A percentile compares a stretch with the other conserved stretches of the same genome.
Evolutionary conservation across 2,888 invertebrate species (phyloP).

Genomic region (Acleris holmiana): DNA sequence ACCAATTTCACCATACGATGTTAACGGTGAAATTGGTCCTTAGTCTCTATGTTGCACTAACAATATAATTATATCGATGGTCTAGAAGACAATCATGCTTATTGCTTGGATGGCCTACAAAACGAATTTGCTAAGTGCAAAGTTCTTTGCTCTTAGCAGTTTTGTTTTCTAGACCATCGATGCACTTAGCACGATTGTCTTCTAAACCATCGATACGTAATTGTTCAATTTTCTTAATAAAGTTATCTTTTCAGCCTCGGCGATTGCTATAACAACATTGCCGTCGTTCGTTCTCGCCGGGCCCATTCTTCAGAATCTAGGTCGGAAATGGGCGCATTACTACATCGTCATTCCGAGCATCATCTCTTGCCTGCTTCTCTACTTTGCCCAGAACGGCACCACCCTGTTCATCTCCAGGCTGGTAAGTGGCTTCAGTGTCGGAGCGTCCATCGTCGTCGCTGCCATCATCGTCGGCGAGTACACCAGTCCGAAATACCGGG

Average conservation of each 20-base stretch:
- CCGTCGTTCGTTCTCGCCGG: conserved; percentile 33
- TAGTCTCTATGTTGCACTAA: no score
- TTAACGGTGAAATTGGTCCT: no score
- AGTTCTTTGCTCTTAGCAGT: no score
- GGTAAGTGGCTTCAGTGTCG: conserved; percentile 54
- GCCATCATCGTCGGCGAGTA: conserved; percentile 67
- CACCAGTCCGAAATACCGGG: conserved; percentile 59
- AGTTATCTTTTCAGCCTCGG: conserved; percentile 33
- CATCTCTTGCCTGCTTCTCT: conserved; percentile 57
- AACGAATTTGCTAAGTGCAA: no score
- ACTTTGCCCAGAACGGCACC: conserved; percentile 48
- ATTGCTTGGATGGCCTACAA: no score
- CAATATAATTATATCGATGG: no score
- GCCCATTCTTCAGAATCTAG: conserved; percentile 32
- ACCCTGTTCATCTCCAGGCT: conserved; percentile 54
- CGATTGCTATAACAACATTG: conserved; percentile 32
- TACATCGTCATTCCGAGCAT: conserved; percentile 52
- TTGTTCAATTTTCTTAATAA: not conserved
- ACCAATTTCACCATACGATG: no score
- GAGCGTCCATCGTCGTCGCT: conserved; percentile 53
- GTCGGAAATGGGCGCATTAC: conserved; percentile 31
- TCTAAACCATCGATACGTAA: no score
- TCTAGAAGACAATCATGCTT: no score
- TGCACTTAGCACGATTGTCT: no score
- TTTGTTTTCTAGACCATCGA: no score